Conservation (phyloP, 2,888 invertebrate genomes). For the Spisula subtruncata region DNA sequence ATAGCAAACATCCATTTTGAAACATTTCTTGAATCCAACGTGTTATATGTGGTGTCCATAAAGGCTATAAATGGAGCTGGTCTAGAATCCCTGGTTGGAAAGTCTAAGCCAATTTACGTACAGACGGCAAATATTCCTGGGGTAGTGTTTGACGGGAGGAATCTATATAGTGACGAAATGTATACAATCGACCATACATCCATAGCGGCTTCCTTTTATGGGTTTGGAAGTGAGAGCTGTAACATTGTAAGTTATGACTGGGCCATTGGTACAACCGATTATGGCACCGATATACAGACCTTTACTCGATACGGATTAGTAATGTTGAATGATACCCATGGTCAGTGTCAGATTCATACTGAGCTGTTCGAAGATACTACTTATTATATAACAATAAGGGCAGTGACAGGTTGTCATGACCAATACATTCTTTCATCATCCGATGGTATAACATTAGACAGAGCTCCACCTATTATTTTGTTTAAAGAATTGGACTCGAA, state of each 20-base stretch:
- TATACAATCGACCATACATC: conserved; percentile 75
- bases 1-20: conserved; percentile 64
- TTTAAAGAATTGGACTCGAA: conserved; percentile 43
- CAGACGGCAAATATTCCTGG: conserved; percentile 76
- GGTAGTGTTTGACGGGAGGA: conserved; percentile 76
- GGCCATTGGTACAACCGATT: conserved; percentile 77
- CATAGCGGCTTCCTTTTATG: conserved; percentile 77
- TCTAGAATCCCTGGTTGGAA: conserved; percentile 53
- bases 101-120: conserved; percentile 68
- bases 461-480: conserved; percentile 64
- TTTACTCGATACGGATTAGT: conserved; percentile 79
- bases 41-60: conserved; percentile 67
- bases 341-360: conserved; percentile 76
- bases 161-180: conserved; percentile 67
- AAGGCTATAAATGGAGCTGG: conserved; percentile 76
- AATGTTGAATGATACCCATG: conserved; percentile 74
- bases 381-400: conserved; percentile 77
- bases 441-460: conserved; percentile 77
- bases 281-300: conserved; percentile 76
- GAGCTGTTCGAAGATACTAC: conserved; percentile 74
- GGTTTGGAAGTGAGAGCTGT: conserved; percentile 80
- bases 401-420: conserved; percentile 77
- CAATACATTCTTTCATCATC: conserved; percentile 77
- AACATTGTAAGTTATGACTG: conserved; percentile 79
- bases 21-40: conserved; percentile 36